Evolutionary conservation across 2,113 vertebrate species (phyloP).

Genomic region (Dipodomys merriami): DNA sequence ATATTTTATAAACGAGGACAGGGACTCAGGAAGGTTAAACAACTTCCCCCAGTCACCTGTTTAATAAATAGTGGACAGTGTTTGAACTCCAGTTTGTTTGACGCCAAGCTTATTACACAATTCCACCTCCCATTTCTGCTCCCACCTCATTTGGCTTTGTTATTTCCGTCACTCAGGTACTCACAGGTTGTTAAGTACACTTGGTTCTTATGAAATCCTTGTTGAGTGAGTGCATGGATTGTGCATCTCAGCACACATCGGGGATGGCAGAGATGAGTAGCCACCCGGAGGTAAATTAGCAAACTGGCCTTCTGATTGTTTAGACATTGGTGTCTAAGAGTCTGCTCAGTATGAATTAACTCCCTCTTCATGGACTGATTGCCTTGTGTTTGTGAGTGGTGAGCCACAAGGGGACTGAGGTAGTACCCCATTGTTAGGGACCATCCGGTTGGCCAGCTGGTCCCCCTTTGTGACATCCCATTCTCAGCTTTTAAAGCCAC

Average conservation of each 20-base stretch:
- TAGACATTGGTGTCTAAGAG: background rate
- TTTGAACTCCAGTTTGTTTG: slow-evolving; percentile 64
- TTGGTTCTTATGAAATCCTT: background rate
- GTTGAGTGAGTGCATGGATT: background rate
- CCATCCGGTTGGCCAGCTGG: background rate
- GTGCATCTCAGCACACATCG: background rate
- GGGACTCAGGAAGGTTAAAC: slow-evolving; percentile 56
- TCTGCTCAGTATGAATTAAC: background rate
- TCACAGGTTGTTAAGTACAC: background rate
- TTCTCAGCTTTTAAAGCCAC: background rate
- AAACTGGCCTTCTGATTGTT: background rate
- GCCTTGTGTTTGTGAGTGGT: background rate
- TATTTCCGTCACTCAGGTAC: background rate
- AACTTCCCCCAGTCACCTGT: background rate
- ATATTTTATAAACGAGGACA: slow-evolving; percentile 1
- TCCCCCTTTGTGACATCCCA: background rate
- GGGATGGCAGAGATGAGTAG: background rate
- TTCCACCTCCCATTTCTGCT: background rate
- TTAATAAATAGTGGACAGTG: background rate
- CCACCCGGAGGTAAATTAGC: background rate
- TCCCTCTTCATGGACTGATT: background rate
- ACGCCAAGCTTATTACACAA: slow-evolving; percentile 56
- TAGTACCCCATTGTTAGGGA: background rate
- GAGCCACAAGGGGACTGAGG: too few species aligned
- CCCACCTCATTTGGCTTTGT: background rate